Base-by-base conservation (phyloP, 1,140 invertebrate species). In the Mya arenaria region DNA sequence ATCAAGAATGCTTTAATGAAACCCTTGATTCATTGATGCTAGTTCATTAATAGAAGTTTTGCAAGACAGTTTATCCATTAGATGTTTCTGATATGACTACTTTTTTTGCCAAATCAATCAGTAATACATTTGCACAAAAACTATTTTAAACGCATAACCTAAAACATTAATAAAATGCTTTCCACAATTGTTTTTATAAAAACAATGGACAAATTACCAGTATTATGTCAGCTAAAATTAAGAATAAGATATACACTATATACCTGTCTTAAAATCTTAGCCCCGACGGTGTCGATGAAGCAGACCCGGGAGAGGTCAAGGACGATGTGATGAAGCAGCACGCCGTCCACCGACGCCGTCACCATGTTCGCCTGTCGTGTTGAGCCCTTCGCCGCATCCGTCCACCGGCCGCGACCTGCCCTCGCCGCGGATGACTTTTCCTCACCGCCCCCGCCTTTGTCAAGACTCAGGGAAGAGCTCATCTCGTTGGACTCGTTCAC, bases 171-270 rank as follows among this genome's bases (percentile, higher is more conserved):
- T 48, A 48, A 15, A 48, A 48, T 48, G n/a, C 44, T n/a, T 13
- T 15, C 13, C n/a, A n/a, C 13, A 48, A 13, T 13, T 48, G 13
- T 15, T 48, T 48, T 15, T 15, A 48, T 48, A 48, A 48, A 15
- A 13, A 48, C 13, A 48, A 15, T 48, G n/a, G 13, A 48, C n/a
- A 15, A 15, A 15, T 48, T 15, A 48, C 13, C n/a, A 13, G 8
- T 13, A 8, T 60, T 25, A 60, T 60, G 10, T 25, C 23, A 25
- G 30, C 10, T 10, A 60, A 60, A 48, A n/a, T n/a, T 90, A 82
- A 25, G 92, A 91, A 19, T 94, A 60, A n/a, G n/a, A n/a, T n/a
- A n/a, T n/a, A n/a, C n/a, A n/a, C n/a, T 34, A 94, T 80, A 23
- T 91, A 84, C 78, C 83, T 84, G 77, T 69, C 69, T 74, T 10